phyloP scores from a whole-genome alignment of 1,140 invertebrate species.

The Psix sp. region DNA sequence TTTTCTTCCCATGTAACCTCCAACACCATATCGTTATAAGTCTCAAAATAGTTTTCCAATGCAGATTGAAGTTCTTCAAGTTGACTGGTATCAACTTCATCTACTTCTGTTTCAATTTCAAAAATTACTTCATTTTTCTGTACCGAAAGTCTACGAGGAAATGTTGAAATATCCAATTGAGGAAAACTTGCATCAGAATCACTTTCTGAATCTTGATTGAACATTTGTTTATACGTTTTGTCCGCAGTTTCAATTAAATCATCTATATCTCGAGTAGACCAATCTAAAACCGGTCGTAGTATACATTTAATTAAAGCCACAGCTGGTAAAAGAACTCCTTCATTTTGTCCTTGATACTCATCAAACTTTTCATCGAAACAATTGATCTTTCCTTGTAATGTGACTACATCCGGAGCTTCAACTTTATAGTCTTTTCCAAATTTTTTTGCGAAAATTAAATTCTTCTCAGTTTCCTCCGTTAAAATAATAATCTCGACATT shows the following conservation, averaged over 20 bases:
- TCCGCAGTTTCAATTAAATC: too few relatives aligned
- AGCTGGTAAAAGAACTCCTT: conserved; percentile 9
- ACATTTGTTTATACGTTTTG: too few relatives aligned
- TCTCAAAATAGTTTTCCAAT: conserved; percentile 65
- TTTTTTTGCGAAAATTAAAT: conserved; percentile 24
- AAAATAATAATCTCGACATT: conserved; percentile 61
- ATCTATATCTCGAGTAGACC: too few relatives aligned
- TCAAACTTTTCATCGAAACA: conserved; percentile 49
- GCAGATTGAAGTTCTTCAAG: conserved; percentile 63
- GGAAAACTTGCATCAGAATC: conserved; percentile 48
- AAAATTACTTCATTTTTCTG: conserved; percentile 23
- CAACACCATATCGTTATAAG: conserved; percentile 62
- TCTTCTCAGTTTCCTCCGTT: conserved; percentile 29
- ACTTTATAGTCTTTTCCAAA: conserved; percentile 58
- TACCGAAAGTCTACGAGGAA: conserved; percentile 60
- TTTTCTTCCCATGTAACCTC: conserved; percentile 64
- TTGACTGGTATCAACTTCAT: conserved; percentile 61
- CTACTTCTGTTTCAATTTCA: conserved; percentile 55
- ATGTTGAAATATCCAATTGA: conserved; percentile 63
- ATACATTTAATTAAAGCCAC: conserved; percentile 53
- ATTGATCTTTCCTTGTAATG: conserved; percentile 64
- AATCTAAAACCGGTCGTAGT: conserved; percentile 55
- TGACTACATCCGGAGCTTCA: conserved; percentile 62
- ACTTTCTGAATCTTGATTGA: conserved; percentile 36
- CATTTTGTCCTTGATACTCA: conserved; percentile 51